phyloP scores from a whole-genome alignment of 2,113 vertebrate genomes.

The Elephantulus edwardii region DNA sequence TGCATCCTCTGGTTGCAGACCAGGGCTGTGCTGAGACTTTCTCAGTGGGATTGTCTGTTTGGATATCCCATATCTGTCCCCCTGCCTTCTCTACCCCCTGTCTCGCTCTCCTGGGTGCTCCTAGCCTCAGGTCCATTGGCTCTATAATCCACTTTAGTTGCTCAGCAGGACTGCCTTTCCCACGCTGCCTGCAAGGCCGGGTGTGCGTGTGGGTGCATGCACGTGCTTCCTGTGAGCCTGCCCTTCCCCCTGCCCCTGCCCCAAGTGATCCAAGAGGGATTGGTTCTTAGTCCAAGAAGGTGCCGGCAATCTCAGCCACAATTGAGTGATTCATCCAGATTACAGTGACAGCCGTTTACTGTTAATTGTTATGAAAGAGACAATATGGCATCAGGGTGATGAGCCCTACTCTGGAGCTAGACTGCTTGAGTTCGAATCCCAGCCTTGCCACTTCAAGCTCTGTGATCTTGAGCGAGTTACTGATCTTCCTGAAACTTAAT shows the following conservation, averaged over 20 bases:
- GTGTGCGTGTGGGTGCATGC: not conserved
- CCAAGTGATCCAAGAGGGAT: not conserved
- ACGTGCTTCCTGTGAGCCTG: not conserved
- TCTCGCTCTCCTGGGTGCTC: not conserved
- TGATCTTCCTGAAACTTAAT: not conserved
- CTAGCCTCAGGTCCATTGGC: not conserved
- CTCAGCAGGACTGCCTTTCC: not conserved
- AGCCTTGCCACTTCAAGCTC: not conserved
- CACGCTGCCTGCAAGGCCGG: not conserved
- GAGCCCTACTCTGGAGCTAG: not conserved
- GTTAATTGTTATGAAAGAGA: not conserved
- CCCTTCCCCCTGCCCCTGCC: not conserved
- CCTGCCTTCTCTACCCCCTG: not conserved
- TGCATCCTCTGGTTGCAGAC: not conserved
- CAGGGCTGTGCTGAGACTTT: not conserved
- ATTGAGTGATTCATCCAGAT: not conserved
- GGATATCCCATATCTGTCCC: not conserved
- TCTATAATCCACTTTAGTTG: not conserved
- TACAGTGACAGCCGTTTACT: not conserved
- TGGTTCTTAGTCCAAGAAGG: constrained; percentile 20
- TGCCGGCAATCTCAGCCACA: not conserved
- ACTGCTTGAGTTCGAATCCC: not conserved
- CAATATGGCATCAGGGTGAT: not conserved
- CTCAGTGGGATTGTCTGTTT: not conserved
- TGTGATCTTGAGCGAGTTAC: not conserved